Conservation (phyloP, 2,797 vertebrate species). For the Myotis findleyi region DNA sequence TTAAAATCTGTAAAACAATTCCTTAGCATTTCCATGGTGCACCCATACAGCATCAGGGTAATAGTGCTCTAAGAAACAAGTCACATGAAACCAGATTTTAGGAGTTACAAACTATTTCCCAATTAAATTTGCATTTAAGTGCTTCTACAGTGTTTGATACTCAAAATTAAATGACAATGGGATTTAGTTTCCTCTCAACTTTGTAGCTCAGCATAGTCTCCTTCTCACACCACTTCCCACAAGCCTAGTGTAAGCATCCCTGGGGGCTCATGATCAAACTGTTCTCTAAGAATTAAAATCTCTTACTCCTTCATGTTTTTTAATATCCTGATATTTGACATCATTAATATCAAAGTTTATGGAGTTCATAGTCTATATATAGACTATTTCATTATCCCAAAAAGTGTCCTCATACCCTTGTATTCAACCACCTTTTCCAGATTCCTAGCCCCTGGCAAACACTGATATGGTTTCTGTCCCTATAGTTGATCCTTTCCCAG, state of each 20-base stretch:
- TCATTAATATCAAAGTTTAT: background rate
- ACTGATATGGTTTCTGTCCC: background rate
- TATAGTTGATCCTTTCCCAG: background rate
- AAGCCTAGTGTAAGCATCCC: background rate
- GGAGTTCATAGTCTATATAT: background rate
- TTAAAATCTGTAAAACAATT: background rate
- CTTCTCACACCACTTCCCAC: background rate
- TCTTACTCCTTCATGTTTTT: background rate
- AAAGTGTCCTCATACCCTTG: background rate
- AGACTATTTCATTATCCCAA: background rate
- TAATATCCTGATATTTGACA: background rate
- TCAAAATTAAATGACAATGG: background rate
- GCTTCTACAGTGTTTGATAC: background rate
- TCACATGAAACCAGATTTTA: background rate
- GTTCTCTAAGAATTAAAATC: background rate
- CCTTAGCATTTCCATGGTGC: background rate
- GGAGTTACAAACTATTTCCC: background rate
- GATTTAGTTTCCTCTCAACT: background rate
- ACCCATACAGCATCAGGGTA: background rate
- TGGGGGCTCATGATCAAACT: background rate
- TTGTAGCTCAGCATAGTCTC: background rate
- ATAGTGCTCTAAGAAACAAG: background rate
- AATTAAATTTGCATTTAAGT: background rate
- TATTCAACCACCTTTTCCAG: background rate
- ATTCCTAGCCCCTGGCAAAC: background rate